Evolutionary conservation across 1,140 invertebrate genomes (phyloP).

Genomic region (Heliconius melpomene): DNA sequence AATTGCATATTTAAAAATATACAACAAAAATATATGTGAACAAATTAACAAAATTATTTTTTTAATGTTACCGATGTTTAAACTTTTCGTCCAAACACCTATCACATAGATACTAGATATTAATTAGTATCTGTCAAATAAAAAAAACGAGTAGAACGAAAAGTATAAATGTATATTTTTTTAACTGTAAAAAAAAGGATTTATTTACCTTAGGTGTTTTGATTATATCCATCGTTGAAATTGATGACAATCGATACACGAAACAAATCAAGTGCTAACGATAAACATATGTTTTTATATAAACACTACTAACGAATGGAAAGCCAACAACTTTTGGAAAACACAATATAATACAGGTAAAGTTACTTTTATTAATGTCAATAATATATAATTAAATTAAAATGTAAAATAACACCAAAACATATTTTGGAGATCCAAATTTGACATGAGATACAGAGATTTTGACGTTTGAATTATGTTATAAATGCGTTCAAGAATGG

Average conservation of each 20-base stretch:
- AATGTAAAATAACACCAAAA: constrained; percentile 14
- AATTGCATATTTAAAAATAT: not conserved
- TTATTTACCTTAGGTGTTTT: constrained; percentile 68
- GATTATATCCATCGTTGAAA: constrained; percentile 67
- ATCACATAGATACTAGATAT: not conserved
- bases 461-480: constrained; percentile 17
- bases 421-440: constrained; percentile 21
- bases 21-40: not conserved
- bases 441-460: constrained; percentile 25
- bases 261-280: constrained; percentile 21
- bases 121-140: not conserved
- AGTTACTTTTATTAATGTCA: constrained; percentile 1
- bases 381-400: constrained; percentile 7
- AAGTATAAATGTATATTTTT: not conserved
- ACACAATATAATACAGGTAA: not conserved
- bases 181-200: not conserved
- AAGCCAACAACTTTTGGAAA: not conserved
- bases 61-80: too few relatives aligned
- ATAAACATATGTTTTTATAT: constrained; percentile 21
- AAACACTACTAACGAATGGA: not conserved
- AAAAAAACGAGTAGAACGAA: not conserved
- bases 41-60: not conserved
- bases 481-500: not conserved
- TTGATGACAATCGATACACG: constrained; percentile 56
- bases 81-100: not conserved